These are phyloP conservation scores for Drosophila percnosoma DNA, from an alignment of 2,888 invertebrate species.

Conservation along the genomic window DNA sequence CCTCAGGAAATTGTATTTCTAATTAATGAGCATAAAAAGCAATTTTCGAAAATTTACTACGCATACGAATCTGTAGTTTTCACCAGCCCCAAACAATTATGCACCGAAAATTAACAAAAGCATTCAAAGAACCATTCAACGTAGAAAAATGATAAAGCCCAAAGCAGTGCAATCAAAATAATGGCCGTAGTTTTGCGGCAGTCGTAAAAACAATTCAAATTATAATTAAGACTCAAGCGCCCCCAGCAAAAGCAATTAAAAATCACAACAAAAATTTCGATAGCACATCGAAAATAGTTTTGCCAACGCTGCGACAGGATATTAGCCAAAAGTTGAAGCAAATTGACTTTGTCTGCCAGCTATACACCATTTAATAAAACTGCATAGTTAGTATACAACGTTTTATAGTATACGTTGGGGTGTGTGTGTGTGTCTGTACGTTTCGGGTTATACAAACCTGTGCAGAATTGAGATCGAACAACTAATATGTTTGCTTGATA, in stretches of 20 bases:
- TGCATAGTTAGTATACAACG: not conserved
- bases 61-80: conserved; percentile 59
- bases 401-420: not conserved
- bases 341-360: conserved; percentile 64
- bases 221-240: conserved; percentile 70
- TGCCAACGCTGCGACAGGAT: conserved; percentile 70
- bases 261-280: conserved; percentile 63
- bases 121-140: conserved; percentile 1
- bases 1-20: conserved; percentile 67
- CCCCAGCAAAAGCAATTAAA: conserved; percentile 72
- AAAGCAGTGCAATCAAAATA: conserved; percentile 66
- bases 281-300: conserved; percentile 69
- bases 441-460: conserved; percentile 17
- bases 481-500: conserved; percentile 56
- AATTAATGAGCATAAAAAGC: conserved; percentile 75
- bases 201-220: conserved; percentile 71
- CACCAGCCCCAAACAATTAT: conserved; percentile 36
- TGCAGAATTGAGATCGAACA: conserved; percentile 32
- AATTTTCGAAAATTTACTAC: conserved; percentile 61
- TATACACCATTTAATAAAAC: conserved; percentile 35
- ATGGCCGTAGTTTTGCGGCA: conserved; percentile 60
- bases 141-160: conserved; percentile 25
- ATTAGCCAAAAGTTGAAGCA: conserved; percentile 70
- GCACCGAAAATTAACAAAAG: conserved; percentile 56
- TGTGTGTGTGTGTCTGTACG: conserved; percentile 10